A percentile compares a stretch with the other conserved stretches of the same genome.
Evolutionary conservation across 2,888 invertebrate species (phyloP).

Genomic region (Agonopterix alstromeriana): DNA sequence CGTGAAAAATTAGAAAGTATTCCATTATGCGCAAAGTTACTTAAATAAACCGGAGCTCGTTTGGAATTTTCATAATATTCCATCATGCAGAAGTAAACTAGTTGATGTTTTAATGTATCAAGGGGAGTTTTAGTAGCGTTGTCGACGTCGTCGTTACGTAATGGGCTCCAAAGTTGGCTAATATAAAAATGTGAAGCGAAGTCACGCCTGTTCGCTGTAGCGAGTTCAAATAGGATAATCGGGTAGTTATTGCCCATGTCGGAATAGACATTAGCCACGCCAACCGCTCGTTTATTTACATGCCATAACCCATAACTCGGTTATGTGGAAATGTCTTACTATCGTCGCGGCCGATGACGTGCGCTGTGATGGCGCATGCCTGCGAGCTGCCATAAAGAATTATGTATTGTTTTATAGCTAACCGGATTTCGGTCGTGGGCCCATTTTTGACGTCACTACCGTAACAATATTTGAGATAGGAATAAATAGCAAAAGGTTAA

Average conservation of each 20-base stretch:
- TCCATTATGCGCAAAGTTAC: constrained; percentile 8
- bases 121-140: constrained; percentile 7
- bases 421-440: constrained; percentile 1
- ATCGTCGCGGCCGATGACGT: not conserved
- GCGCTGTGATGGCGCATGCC: constrained; percentile 21
- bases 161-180: constrained; percentile 39
- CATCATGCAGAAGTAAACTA: constrained; percentile 1
- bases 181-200: constrained; percentile 44
- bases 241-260: constrained; percentile 59
- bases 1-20: constrained; percentile 8
- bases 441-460: not conserved
- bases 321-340: constrained; percentile 53
- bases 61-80: not conserved
- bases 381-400: constrained; percentile 13
- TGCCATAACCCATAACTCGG: constrained; percentile 50
- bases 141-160: constrained; percentile 8
- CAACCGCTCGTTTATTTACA: constrained; percentile 69
- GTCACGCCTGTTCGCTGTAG: constrained; percentile 61
- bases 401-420: constrained; percentile 7
- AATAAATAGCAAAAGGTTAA: too few species aligned
- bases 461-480: too few species aligned
- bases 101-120: not conserved
- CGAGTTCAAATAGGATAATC: constrained; percentile 65
- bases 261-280: constrained; percentile 70
- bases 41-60: not conserved